Evolutionary conservation across 2,888 invertebrate species (phyloP).

Genomic region (Cheilosia variabilis): DNA sequence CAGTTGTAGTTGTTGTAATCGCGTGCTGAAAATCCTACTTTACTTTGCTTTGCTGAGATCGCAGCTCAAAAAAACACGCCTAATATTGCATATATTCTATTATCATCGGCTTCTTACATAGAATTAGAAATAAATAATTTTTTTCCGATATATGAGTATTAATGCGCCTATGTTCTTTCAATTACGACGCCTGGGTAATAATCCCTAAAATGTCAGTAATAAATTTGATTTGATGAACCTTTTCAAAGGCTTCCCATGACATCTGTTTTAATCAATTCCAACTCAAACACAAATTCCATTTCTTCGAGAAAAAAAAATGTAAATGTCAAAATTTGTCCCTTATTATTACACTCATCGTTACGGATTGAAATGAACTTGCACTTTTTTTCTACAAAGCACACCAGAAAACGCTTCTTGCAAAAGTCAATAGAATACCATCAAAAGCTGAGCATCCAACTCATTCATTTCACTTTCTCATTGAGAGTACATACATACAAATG

Average conservation of each 20-base stretch:
- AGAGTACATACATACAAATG: slow-evolving; percentile 52
- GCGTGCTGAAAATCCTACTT: too few species aligned
- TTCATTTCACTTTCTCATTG: slow-evolving; percentile 64
- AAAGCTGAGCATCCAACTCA: slow-evolving; percentile 68
- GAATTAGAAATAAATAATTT: too few species aligned
- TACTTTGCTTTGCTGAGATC: too few species aligned
- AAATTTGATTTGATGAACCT: background rate
- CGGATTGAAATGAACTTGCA: slow-evolving; percentile 52
- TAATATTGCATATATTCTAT: too few species aligned
- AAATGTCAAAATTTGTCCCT: slow-evolving; percentile 27
- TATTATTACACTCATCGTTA: slow-evolving; percentile 31
- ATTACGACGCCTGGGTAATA: background rate
- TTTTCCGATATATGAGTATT: too few species aligned
- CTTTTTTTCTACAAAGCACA: slow-evolving; percentile 5
- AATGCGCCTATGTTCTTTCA: background rate
- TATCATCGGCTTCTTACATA: too few species aligned
- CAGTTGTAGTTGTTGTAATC: too few species aligned
- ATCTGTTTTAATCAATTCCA: slow-evolving; percentile 29
- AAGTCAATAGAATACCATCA: slow-evolving; percentile 67
- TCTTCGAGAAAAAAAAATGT: background rate
- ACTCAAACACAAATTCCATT: background rate
- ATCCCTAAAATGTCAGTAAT: background rate
- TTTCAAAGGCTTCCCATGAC: background rate
- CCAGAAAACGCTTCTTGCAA: slow-evolving; percentile 38
- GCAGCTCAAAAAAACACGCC: too few species aligned